Percentiles rank a stretch among this genome's conserved stretches.
phyloP scores from a whole-genome alignment of 2,113 vertebrate species.

The Pygoscelis antarcticus region DNA sequence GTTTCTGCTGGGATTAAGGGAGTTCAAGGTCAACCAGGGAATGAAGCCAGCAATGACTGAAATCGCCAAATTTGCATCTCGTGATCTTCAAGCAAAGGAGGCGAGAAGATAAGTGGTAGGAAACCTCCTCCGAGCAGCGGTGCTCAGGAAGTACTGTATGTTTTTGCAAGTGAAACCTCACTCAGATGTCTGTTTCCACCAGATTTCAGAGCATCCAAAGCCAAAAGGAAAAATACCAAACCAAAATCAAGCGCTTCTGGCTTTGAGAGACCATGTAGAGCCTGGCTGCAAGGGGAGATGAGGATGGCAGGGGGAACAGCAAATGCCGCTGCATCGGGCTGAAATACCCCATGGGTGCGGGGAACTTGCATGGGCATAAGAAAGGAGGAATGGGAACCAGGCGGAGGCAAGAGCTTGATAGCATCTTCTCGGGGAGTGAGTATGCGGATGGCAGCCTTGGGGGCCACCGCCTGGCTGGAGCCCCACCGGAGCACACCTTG shows the following conservation, averaged over 20 bases:
- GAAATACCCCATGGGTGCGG: accelerated
- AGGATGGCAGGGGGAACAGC: background rate
- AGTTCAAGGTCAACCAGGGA: background rate
- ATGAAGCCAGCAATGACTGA: background rate
- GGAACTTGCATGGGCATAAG: background rate
- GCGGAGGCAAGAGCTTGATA: background rate
- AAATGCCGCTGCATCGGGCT: accelerated
- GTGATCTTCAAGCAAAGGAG: background rate
- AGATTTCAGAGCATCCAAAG: background rate
- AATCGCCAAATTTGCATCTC: background rate
- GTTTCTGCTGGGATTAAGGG: background rate
- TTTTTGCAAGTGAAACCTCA: background rate
- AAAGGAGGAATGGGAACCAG: background rate
- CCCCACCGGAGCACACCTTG: background rate
- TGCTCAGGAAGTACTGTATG: background rate
- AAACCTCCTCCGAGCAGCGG: background rate
- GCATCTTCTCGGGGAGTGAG: background rate
- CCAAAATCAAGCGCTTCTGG: background rate
- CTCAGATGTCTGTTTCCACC: background rate
- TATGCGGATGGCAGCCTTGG: background rate
- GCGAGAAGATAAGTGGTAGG: background rate
- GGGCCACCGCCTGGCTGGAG: background rate
- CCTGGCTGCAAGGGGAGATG: background rate
- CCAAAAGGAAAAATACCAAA: background rate
- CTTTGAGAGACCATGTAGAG: background rate